Base-by-base conservation (phyloP, 1,140 invertebrate genomes). In the Pseudomyrmex dendroicus region DNA sequence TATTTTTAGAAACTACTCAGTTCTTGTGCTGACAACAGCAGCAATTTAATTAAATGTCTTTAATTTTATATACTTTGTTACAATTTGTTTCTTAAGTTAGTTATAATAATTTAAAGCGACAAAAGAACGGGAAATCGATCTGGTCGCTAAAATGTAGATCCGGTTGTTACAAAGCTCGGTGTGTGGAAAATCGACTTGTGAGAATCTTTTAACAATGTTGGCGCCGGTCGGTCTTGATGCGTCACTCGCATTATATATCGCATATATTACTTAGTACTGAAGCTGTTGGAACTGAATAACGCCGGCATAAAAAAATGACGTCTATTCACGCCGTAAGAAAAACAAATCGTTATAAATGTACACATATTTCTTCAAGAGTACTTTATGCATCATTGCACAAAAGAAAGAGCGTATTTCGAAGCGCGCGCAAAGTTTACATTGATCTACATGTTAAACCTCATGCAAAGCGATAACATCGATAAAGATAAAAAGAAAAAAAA, bases 191-290 rank as follows among this genome's bases (percentile, higher is more conserved):
- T 72, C 15, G 10, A 25, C 35, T 59, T 48, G 20, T 22, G 35
- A 50, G 44, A 72, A 48, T 50, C 50, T 77, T 67, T 72, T 50
- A 80, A 80, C 54, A 50, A 80, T 61, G 35, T 9, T 44, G 66
- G 76, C 76, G 76, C 66, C 76, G 7, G 20, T n/a, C 66, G n/a
- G 20, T 66, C 54, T 80, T 80, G 66, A 80, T 80, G 76, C 76
- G 76, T 80, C 76, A 80, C 48, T n/a, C 64, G 76, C 15, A 17
- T 12, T 25, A 57, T 61, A n/a, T 57, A 35, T 67, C 25, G 73
- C 22, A n/a, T 15, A 13, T 54, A 54, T 76, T 35, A 17, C 8
- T 35, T 35, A 64, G 46, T 17, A 17, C 12, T 35, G 22, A 52
- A 57, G 57, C 7, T 48, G 35, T 70, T 50, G 44, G 48, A 78